Conservation (phyloP, 2,888 invertebrate species). For the Conomelus anceps region DNA sequence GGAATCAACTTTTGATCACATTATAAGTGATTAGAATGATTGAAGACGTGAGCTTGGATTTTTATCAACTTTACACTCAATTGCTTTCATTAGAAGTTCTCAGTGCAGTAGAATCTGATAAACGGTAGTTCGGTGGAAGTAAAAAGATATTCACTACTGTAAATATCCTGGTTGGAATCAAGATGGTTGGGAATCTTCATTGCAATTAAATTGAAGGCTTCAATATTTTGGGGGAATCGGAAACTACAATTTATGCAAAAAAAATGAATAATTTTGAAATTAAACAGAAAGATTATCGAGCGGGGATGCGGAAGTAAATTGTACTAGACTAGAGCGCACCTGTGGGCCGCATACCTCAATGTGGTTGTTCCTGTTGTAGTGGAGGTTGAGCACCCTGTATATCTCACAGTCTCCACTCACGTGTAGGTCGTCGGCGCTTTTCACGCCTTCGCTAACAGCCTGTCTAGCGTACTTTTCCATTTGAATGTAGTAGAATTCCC, state of each 20-base stretch:
- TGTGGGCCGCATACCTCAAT: constrained; percentile 77
- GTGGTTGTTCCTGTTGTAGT: constrained; percentile 97
- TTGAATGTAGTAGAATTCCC: constrained; percentile 99
- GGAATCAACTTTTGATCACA: too few relatives aligned
- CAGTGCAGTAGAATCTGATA: too few relatives aligned
- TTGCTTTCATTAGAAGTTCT: too few relatives aligned
- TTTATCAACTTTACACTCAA: too few relatives aligned
- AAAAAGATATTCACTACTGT: too few relatives aligned
- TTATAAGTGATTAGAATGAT: too few relatives aligned
- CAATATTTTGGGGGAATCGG: too few relatives aligned
- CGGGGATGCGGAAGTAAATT: not conserved
- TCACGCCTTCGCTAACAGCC: constrained; percentile 93
- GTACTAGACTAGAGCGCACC: constrained; percentile 46
- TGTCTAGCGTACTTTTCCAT: constrained; percentile 99
- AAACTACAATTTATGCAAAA: not conserved
- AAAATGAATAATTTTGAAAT: not conserved
- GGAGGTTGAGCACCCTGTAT: constrained; percentile 94
- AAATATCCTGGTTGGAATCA: too few relatives aligned
- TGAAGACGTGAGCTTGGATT: too few relatives aligned
- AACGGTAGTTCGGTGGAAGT: too few relatives aligned
- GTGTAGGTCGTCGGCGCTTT: constrained; percentile 84
- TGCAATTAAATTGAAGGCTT: too few relatives aligned
- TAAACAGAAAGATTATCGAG: not conserved
- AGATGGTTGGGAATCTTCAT: too few relatives aligned
- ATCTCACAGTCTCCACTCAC: constrained; percentile 95